Evolutionary conservation across 2,113 vertebrate species (phyloP).

Genomic region (Prochilodus magdalenae): DNA sequence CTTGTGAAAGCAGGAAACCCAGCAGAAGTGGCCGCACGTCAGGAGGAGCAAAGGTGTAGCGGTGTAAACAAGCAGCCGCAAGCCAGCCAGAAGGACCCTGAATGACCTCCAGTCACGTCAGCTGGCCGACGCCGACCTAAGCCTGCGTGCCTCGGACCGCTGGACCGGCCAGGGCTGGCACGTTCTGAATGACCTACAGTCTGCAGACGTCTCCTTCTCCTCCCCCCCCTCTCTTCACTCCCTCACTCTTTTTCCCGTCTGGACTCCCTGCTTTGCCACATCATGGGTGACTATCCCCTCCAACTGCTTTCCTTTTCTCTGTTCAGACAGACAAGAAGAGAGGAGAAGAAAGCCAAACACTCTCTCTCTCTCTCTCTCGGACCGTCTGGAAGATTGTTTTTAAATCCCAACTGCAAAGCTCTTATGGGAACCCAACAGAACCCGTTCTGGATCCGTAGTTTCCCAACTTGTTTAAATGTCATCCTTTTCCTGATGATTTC

Average conservation of each 20-base stretch:
- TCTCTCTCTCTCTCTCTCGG: too few relatives aligned
- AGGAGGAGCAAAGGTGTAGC: background rate
- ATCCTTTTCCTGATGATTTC: conserved; percentile 7
- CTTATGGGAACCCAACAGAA: background rate
- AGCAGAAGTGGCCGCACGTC: conserved; percentile 16
- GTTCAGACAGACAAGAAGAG: background rate
- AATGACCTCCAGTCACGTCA: conserved; percentile 65
- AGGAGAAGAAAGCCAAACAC: background rate
- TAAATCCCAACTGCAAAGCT: background rate
- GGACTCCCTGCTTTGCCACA: background rate
- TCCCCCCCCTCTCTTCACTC: conserved; percentile 13
- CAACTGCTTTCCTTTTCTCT: background rate
- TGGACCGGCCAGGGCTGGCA: conserved; percentile 69
- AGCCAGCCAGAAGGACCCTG: conserved; percentile 30
- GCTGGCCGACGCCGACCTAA: conserved; percentile 55
- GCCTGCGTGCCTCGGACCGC: conserved; percentile 26
- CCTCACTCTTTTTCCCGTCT: background rate
- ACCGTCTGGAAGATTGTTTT: too few relatives aligned
- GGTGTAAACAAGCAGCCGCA: conserved; percentile 18
- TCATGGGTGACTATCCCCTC: background rate
- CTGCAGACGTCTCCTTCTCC: conserved; percentile 43
- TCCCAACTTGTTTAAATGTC: background rate
- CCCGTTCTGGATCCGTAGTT: background rate
- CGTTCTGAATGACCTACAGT: conserved; percentile 76
- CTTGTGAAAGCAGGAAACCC: background rate